Evolutionary conservation across 2,888 invertebrate genomes (phyloP).

Genomic region (Diplolepis rosae): DNA sequence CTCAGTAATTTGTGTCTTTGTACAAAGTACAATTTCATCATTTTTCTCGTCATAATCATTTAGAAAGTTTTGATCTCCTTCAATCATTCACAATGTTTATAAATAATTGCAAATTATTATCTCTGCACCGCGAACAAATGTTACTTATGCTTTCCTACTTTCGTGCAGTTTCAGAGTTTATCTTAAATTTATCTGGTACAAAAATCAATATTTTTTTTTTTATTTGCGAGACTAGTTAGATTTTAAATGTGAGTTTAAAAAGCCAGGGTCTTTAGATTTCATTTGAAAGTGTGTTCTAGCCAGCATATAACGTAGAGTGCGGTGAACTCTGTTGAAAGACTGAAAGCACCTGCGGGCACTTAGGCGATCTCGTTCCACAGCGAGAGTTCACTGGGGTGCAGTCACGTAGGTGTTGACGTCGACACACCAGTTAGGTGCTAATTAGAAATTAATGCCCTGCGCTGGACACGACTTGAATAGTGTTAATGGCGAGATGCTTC

Average conservation of each 20-base stretch:
- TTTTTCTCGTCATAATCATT: too few species aligned
- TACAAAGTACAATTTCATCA: background rate
- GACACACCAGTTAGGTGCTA: constrained; percentile 58
- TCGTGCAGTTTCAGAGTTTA: background rate
- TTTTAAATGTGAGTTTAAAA: background rate
- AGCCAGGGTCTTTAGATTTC: background rate
- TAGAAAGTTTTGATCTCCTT: too few species aligned
- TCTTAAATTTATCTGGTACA: background rate
- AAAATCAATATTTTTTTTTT: background rate
- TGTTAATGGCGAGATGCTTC: constrained; percentile 58
- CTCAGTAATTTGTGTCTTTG: background rate
- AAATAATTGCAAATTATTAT: too few species aligned
- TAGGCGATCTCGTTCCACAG: constrained; percentile 33
- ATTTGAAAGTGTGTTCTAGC: background rate
- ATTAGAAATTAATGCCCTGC: constrained; percentile 67
- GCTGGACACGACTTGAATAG: constrained; percentile 57
- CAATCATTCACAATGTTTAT: too few species aligned
- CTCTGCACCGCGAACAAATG: too few species aligned
- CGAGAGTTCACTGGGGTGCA: constrained; percentile 44
- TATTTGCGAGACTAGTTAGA: background rate
- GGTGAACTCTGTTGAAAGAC: constrained; percentile 49
- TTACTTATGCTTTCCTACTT: too few species aligned
- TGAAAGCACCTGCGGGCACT: constrained; percentile 40
- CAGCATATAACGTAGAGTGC: constrained; percentile 44
- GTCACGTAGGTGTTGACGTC: constrained; percentile 53